Conservation (phyloP, 1,140 invertebrate genomes). For the Tachypleus tridentatus region DNA sequence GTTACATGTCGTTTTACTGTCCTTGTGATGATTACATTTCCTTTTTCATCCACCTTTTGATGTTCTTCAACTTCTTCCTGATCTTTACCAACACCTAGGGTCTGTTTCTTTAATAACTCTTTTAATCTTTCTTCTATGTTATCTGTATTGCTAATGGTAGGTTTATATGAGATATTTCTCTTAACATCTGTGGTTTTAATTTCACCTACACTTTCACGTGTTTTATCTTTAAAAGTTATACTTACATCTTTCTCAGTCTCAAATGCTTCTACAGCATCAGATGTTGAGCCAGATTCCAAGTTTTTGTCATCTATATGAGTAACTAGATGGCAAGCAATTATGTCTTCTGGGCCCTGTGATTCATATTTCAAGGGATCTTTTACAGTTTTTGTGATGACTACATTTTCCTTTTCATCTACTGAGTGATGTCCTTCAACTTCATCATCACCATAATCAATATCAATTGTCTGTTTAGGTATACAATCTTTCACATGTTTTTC, state of each 20-base stretch:
- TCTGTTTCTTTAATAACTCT: not conserved
- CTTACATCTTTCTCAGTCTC: too few species aligned
- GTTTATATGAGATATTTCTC: not conserved
- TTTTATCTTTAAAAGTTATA: not conserved
- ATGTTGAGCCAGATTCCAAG: not conserved
- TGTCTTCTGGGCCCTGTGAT: too few species aligned
- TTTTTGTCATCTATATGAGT: too few species aligned
- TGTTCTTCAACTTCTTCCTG: not conserved
- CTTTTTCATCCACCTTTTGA: not conserved
- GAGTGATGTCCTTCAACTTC: too few species aligned
- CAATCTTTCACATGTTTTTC: too few species aligned
- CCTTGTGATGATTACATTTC: not conserved
- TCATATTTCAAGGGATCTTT: too few species aligned
- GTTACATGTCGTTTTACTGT: slow-evolving; percentile 6
- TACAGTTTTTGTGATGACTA: too few species aligned
- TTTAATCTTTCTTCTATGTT: slow-evolving; percentile 1
- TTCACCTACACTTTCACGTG: not conserved
- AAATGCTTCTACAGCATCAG: not conserved
- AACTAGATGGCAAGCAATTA: too few species aligned
- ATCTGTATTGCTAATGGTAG: not conserved
- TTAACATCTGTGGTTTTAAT: not conserved
- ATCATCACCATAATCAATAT: too few species aligned
- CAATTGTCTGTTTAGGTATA: too few species aligned
- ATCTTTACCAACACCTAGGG: not conserved
- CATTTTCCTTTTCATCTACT: too few species aligned